Conservation (phyloP, 2,113 vertebrate genomes). For the Chionodraco myersi region DNA sequence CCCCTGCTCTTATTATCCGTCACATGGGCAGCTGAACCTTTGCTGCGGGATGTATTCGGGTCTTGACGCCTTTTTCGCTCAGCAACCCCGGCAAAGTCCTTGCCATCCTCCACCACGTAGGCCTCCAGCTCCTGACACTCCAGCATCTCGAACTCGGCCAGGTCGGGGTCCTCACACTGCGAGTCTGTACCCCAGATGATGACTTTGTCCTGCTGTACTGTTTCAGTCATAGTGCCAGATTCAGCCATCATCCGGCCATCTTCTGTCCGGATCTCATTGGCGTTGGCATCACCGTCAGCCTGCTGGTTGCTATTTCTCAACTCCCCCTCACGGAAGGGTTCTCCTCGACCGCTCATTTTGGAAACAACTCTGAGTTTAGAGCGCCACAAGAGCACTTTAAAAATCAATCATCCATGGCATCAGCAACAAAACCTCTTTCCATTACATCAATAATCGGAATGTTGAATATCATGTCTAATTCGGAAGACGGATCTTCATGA, state of each 20-base stretch:
- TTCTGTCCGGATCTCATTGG: constrained; percentile 75
- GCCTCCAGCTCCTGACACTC: constrained; percentile 84
- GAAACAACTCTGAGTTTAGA: constrained; percentile 50
- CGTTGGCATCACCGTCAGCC: constrained; percentile 77
- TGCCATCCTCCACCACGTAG: constrained; percentile 74
- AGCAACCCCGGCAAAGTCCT: constrained; percentile 68
- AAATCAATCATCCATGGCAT: constrained; percentile 49
- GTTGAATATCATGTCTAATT: constrained; percentile 26
- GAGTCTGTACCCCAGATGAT: constrained; percentile 81
- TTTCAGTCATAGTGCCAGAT: constrained; percentile 45
- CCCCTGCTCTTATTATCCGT: constrained; percentile 17
- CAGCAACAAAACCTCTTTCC: constrained; percentile 13
- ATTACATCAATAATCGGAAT: not conserved
- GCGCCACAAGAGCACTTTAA: constrained; percentile 44
- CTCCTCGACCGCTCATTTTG: constrained; percentile 76
- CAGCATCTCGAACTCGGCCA: constrained; percentile 86
- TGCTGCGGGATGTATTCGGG: not conserved
- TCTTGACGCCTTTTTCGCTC: constrained; percentile 25
- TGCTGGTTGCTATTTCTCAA: constrained; percentile 79
- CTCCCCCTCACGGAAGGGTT: constrained; percentile 58
- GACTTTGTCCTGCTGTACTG: constrained; percentile 72
- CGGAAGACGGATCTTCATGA: constrained; percentile 25
- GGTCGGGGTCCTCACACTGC: constrained; percentile 82
- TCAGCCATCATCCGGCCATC: constrained; percentile 52
- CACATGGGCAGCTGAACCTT: constrained; percentile 5